phyloP scores from a whole-genome alignment of 2,888 invertebrate species.

The Pyrgus malvae region DNA sequence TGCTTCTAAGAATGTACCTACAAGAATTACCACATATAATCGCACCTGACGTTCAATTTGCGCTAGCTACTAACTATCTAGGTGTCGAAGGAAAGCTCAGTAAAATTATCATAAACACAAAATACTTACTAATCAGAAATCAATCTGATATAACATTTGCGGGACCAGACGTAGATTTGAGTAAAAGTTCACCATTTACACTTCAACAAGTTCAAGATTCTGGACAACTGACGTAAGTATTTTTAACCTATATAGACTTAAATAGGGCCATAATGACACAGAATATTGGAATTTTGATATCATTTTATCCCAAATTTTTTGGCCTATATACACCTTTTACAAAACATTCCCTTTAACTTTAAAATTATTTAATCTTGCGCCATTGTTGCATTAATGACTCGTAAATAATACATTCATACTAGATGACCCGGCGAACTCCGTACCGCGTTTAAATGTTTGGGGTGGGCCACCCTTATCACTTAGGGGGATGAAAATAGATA shows the following conservation, averaged over 20 bases:
- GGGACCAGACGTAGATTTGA: slow-evolving; percentile 34
- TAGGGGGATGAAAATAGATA: too few relatives aligned
- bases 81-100: slow-evolving; percentile 45
- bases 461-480: too few relatives aligned
- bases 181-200: slow-evolving; percentile 53
- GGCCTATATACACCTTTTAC: too few relatives aligned
- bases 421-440: too few relatives aligned
- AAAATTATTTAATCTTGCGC: too few relatives aligned
- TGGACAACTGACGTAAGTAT: slow-evolving; percentile 56
- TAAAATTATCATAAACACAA: slow-evolving; percentile 50
- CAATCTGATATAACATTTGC: slow-evolving; percentile 42
- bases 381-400: too few relatives aligned
- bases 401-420: too few relatives aligned
- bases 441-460: too few relatives aligned
- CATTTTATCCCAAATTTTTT: too few relatives aligned
- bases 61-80: slow-evolving; percentile 49
- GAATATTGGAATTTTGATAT: not conserved
- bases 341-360: too few relatives aligned
- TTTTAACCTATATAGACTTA: not conserved
- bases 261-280: not conserved
- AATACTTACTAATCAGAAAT: slow-evolving; percentile 53
- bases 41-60: slow-evolving; percentile 45
- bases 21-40: slow-evolving; percentile 43
- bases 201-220: slow-evolving; percentile 47
- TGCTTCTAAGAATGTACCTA: slow-evolving; percentile 46